Evolutionary conservation across 2,797 vertebrate genomes (phyloP), one percentile per base, ranked within the genome.

Genomic region (Pachyuromys duprasi): DNA sequence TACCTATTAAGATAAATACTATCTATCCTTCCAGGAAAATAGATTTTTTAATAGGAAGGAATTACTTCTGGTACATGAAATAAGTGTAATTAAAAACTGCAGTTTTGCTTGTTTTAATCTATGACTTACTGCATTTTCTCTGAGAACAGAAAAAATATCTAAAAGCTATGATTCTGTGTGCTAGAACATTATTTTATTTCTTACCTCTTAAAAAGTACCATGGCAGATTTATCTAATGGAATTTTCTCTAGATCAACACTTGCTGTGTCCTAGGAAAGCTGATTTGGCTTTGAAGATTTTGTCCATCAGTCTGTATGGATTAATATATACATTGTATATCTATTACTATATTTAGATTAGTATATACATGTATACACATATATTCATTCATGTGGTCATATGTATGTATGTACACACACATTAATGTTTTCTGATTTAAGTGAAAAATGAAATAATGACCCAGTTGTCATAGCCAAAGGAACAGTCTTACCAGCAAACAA

Each of bases 1-100:
- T 87, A 31, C 91, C 11, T 55, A 67, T 49, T 89, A 79, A 84
- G 26, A 78, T 28, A 96, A 89, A 92, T 87, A 28, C 55, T 57
- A 49, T 63, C n/a, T 36, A 57, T 36, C 15, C 7, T 95, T 22
- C 33, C 62, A 89, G 13, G 42, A 93, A 93, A 86, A 81, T 95
- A 3, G 17, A 93, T 60, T 93, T 24, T 24, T 78, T 89, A 89
- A 65, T 93, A 89, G 75, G 49, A 91, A 90, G 24, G 69, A 94
- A 45, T 86, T 94, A 33, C 39, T 13, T 82, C 31, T 91, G 20
- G 18, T 5, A 4, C 31, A 13, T 62, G 62, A 86, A 33, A 82
- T 15, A 93, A 80, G 26, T 8, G 60, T 6, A 53, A 42, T 9
- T 3, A 69, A 14, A 4, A 28, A 33, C 17, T 79, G 2, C 49